Evolutionary conservation across 2,797 vertebrate species (phyloP), one percentile per base, ranked within the genome.

Genomic region (Labeo calbasu): DNA sequence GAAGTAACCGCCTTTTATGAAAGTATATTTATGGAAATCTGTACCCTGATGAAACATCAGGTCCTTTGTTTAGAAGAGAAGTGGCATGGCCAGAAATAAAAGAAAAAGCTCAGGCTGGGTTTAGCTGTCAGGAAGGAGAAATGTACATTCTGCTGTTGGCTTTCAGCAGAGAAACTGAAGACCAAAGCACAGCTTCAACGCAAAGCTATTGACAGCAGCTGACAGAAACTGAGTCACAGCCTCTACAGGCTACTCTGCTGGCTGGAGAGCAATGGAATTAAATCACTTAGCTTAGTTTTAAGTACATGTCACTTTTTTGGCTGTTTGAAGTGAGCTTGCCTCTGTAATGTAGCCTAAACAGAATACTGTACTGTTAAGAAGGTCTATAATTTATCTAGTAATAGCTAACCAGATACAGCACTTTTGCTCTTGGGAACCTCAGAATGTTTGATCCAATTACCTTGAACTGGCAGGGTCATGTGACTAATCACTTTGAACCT

Each of bases 181-280:
- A 83, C 73, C 59, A 65, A 53, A 81, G 46, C 72, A 79, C 23
- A 81, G 23, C 70, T 43, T 59, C 86, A 86, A 81, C 82, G 84
- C 68, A 82, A 79, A 68, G 51, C 46, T 57, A 82, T 23, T 17
- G 50, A 51, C 80, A n/a, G 53, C 11, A 51, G 65, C 66, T 63
- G 84, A 72, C 23, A 86, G 76, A 69, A 78, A 55, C 79, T 75
- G 79, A 83, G 55, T 76, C 86, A 79, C 77, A 77, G 75, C 59
- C 71, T 83, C 51, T 61, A 73, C 23, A 83, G 69, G 19, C 51
- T 59, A 25, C n/a, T 71, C 14, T 57, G 36, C 3, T 32, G 40
- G 36, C 15, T 48, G 68, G 12, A 81, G 36, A 71, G 51, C 36
- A 28, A 25, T 25, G 14, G 2, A 69, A 59, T 19, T 55, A 46